phyloP scores from a whole-genome alignment of 2,113 vertebrate species.

The Melanerpes aurifrons region DNA sequence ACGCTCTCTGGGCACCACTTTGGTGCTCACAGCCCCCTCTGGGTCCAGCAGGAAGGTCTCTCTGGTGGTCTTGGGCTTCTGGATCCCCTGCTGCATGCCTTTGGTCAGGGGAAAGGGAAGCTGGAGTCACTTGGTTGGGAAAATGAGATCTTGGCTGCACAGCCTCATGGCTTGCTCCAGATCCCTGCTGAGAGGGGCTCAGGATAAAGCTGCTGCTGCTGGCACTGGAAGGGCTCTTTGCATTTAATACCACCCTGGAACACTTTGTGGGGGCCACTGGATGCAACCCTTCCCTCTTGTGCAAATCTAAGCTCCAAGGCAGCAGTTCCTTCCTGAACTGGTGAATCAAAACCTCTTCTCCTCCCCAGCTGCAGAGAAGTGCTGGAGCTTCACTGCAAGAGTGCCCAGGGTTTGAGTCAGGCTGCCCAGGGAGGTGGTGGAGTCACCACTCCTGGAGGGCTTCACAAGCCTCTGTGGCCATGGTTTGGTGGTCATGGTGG shows the following conservation, averaged over 20 bases:
- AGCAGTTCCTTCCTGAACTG: not conserved
- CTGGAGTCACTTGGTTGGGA: not conserved
- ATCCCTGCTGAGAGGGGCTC: accelerated
- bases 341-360: not conserved
- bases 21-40: accelerated
- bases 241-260: not conserved
- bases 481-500: too few species aligned
- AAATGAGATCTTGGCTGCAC: not conserved
- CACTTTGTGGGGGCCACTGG: not conserved
- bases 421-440: too few species aligned
- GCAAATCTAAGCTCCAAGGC: not conserved
- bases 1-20: accelerated
- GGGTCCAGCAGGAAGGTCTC: not conserved
- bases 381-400: too few species aligned
- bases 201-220: not conserved
- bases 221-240: not conserved
- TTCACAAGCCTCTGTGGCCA: too few species aligned
- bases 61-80: accelerated
- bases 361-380: too few species aligned
- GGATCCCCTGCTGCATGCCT: accelerated
- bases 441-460: too few species aligned
- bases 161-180: not conserved
- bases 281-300: not conserved
- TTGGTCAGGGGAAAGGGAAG: not conserved
- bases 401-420: too few species aligned